phyloP scores from a whole-genome alignment of 2,113 vertebrate genomes.

The Silurus asotus region DNA sequence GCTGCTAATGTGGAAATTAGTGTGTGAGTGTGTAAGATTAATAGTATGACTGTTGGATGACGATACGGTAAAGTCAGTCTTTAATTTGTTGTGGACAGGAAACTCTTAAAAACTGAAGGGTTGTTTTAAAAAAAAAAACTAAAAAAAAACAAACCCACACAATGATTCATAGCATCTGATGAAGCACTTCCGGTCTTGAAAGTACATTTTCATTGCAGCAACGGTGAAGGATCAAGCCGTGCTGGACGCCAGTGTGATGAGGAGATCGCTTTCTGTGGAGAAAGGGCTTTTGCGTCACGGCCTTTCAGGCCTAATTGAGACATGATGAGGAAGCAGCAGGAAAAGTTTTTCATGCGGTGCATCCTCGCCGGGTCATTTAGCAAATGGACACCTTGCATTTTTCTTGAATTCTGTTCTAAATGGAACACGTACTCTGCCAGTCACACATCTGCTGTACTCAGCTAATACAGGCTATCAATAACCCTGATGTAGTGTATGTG shows the following conservation, averaged over 20 bases:
- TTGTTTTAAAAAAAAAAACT: too few species aligned
- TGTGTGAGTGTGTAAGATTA: not conserved
- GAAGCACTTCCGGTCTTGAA: conserved; percentile 10
- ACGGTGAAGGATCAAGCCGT: not conserved
- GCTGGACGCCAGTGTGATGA: not conserved
- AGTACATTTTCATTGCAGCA: not conserved
- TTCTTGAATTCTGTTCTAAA: not conserved
- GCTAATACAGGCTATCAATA: not conserved
- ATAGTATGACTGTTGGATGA: not conserved
- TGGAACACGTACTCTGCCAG: not conserved
- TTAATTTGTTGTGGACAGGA: not conserved
- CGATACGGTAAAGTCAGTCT: not conserved
- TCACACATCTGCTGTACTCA: not conserved
- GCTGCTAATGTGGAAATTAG: not conserved
- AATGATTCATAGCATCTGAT: conserved; percentile 12
- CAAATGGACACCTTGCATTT: not conserved
- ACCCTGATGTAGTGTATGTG: not conserved
- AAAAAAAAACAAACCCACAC: not conserved
- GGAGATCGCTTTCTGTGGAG: not conserved
- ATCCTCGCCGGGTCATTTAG: not conserved
- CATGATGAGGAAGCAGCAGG: not conserved
- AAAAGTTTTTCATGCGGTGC: not conserved
- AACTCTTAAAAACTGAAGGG: not conserved
- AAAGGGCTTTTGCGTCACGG: conserved; percentile 7
- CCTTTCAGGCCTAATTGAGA: conserved; percentile 15